These are phyloP conservation scores for Itoplectis maculator DNA, from an alignment of 2,888 invertebrate species.

Conservation along the genomic window DNA sequence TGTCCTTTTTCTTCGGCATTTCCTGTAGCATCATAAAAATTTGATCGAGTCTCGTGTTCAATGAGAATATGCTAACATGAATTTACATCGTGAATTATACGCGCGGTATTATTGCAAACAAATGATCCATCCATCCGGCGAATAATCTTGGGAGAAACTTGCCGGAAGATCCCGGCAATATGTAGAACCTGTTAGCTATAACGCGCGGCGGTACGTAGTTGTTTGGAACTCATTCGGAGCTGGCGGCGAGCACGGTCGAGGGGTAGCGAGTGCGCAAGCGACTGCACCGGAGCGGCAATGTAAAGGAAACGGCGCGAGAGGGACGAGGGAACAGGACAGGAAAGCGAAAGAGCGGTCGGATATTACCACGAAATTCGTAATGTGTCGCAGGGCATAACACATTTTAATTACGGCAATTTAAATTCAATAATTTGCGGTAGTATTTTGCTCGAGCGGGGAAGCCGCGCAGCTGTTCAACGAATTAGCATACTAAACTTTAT, in stretches of 20 bases:
- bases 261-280: conserved; percentile 37
- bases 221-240: conserved; percentile 52
- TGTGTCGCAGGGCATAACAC: conserved; percentile 76
- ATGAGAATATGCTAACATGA: neutral
- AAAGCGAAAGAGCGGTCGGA: conserved; percentile 47
- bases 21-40: neutral
- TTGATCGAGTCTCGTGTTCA: neutral
- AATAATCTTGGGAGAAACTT: conserved; percentile 44
- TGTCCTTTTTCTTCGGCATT: neutral
- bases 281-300: conserved; percentile 21
- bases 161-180: conserved; percentile 41
- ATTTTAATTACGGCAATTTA: conserved; percentile 84
- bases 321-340: neutral
- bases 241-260: conserved; percentile 23
- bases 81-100: neutral
- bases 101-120: conserved; percentile 13
- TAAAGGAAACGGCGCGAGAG: conserved; percentile 18
- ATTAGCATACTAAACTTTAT: conserved; percentile 85
- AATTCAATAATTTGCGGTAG: conserved; percentile 83
- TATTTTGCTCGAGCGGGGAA: conserved; percentile 79
- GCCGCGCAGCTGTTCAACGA: conserved; percentile 83
- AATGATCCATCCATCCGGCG: conserved; percentile 26
- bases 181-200: conserved; percentile 47
- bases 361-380: conserved; percentile 75
- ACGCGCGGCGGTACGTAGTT: conserved; percentile 4